Evolutionary conservation across 2,797 vertebrate genomes (phyloP), one percentile per base, ranked within the genome.

Genomic region (Cheirogaleus major): DNA sequence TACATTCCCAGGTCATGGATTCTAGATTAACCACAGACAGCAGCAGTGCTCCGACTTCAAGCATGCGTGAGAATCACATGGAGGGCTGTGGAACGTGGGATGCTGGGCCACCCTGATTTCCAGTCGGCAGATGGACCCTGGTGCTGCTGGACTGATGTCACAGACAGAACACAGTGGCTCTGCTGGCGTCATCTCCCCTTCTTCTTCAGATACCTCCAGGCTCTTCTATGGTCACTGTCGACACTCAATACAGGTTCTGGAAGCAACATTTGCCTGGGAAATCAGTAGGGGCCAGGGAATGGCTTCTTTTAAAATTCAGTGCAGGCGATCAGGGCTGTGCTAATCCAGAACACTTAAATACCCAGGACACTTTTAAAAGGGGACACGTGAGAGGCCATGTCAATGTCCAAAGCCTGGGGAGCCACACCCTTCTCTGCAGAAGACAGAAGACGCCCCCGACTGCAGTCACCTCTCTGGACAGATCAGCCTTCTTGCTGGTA

Each of bases 101-200:
- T n/a, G 17, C 7, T 0, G 0, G 84, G 27, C 32, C n/a, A 15
- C 15, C 5, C 45, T 1, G 2, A 38, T 41, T 25, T 52, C 43
- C 43, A 27, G 14, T 12, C 30, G 48, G 30, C 14, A 25, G 38
- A 22, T 17, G 63, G 65, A 3, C 20, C 2, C 18, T 5, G 5
- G 32, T 5, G 35, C 63, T 14, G 27, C 65, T 59, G 14, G 18
- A n/a, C 41, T 35, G 59, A 45, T 14, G 55, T 22, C 27, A 20
- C 27, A 35, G 20, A 7, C 43, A 9, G 35, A 93, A 63, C n/a
- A 7, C 38, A 35, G 25, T 20, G 5, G 17, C 52, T 55, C 1
- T 9, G 1, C 32, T 14, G 12, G 13, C 38, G 20, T 1, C 27
- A 5, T 7, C 12, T 22, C 9, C 38, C 15, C 1, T 41, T 80